A percentile compares a stretch with the other conserved stretches of the same genome.
phyloP scores from a whole-genome alignment of 2,797 vertebrate genomes.

The Anas flavirostris region DNA sequence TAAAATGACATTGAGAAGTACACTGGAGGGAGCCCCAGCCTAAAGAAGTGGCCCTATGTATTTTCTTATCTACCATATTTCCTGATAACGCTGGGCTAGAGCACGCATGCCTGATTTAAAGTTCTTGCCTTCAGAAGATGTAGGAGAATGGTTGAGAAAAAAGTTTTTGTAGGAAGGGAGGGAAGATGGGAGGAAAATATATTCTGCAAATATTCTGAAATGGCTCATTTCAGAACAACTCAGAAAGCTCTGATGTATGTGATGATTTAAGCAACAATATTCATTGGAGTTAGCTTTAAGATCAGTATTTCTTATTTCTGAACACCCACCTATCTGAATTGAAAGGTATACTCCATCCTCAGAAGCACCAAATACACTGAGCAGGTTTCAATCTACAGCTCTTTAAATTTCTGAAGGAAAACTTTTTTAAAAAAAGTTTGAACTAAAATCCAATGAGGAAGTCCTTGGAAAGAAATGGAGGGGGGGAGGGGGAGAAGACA shows the following conservation, averaged over 20 bases:
- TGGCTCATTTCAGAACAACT: background rate
- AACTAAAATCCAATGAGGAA: background rate
- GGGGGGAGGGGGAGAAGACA: accelerated
- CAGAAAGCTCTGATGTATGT: background rate
- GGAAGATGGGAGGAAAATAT: background rate
- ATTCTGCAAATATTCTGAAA: background rate
- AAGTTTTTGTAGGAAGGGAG: accelerated
- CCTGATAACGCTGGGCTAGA: background rate
- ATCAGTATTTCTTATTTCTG: background rate
- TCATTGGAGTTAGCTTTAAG: background rate
- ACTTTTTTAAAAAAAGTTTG: background rate
- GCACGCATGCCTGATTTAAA: background rate
- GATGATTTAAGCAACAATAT: background rate
- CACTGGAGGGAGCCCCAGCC: accelerated
- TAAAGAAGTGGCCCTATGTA: background rate
- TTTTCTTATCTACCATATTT: background rate
- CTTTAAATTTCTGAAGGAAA: background rate
- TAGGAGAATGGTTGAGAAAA: background rate
- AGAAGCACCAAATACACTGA: background rate
- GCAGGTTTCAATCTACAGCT: background rate
- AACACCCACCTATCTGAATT: background rate
- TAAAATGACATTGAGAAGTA: slow-evolving; percentile 32
- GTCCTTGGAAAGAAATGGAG: background rate
- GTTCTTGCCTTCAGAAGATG: background rate
- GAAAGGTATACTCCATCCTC: background rate